Base-by-base conservation (phyloP, 1,140 invertebrate genomes). In the Ceratoteleas bidentatus region DNA sequence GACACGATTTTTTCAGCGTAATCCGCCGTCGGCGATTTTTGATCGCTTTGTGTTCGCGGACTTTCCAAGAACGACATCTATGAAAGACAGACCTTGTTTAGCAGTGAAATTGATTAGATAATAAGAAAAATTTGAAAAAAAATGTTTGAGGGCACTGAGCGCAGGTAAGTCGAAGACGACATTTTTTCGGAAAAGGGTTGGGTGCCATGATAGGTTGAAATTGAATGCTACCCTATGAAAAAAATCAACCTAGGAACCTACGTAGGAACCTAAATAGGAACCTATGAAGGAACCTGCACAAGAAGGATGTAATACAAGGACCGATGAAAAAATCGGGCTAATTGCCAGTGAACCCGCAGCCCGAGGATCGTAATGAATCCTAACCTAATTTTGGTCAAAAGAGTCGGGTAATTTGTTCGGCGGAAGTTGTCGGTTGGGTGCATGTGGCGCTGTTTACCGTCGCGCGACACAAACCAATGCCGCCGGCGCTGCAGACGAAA, bases 1-100 rank as follows among this genome's bases (percentile, higher is more conserved):
- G 73, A 76, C 73, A 76, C 64, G 45, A 68, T 76, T 76, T 57
- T 61, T 76, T 68, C 60, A 49, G 34, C 49, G 68, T 76, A 76
- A 76, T 68, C 64, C 64, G 52, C 2, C n/a, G 57, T n/a, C 45
- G 16, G 47, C 16, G n/a, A n/a, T 57, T 65, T 54, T 65, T 65
- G 43, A 61, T 60, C 47, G 14, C 45, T 65, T 62, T 73, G 69
- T 64, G 50, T 34, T 14, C 40, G 36, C 61, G 15, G 7, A 54
- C 33, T 69, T 58, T 14, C 53, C 56, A 70, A 61, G 61, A 52
- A 47, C 56, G 45, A 61, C 47, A 53, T 45, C 10, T 34, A 40
- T 43, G 53, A 70, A 70, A 52, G 56, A 53, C 50, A 43, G 60
- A 61, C 33, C 47, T 53, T 40, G 15, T 73, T 73, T 45, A 62